These are phyloP conservation scores for Oceanodroma leucorhoa DNA, from an alignment of 2,797 vertebrate species.

Conservation along the genomic window DNA sequence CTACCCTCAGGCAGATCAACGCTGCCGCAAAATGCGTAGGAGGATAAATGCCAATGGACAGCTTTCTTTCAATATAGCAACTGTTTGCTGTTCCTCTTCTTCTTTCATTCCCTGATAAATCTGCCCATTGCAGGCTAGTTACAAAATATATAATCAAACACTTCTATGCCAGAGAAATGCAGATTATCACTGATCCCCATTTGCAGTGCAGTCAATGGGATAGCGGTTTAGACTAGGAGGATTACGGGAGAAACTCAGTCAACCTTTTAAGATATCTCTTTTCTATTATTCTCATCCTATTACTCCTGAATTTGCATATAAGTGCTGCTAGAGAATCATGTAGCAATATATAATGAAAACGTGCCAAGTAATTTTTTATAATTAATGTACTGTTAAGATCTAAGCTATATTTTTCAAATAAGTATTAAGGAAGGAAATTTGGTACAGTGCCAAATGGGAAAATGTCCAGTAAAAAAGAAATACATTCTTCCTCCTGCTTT, in stretches of 20 bases:
- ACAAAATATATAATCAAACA: background rate
- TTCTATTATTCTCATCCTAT: background rate
- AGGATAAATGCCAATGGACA: slow-evolving; percentile 17
- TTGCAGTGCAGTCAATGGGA: background rate
- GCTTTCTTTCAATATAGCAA: slow-evolving; percentile 1
- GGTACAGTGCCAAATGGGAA: background rate
- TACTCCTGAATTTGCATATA: background rate
- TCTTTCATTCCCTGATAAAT: background rate
- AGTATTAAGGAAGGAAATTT: background rate
- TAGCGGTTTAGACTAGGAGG: background rate
- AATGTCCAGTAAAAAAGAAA: background rate
- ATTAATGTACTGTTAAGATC: background rate
- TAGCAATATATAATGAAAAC: background rate
- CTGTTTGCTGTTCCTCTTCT: background rate
- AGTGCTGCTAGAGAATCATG: background rate
- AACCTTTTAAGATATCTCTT: background rate
- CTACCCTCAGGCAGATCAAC: too few relatives aligned
- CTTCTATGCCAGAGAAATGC: background rate
- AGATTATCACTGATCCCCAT: background rate
- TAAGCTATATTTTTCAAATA: background rate
- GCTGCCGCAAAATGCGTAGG: background rate
- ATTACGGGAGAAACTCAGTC: background rate
- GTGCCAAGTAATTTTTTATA: background rate
- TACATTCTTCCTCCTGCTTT: background rate
- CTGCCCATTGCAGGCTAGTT: background rate